Evolutionary conservation across 2,888 invertebrate genomes (phyloP).

Genomic region (Crocallis elinguaria): DNA sequence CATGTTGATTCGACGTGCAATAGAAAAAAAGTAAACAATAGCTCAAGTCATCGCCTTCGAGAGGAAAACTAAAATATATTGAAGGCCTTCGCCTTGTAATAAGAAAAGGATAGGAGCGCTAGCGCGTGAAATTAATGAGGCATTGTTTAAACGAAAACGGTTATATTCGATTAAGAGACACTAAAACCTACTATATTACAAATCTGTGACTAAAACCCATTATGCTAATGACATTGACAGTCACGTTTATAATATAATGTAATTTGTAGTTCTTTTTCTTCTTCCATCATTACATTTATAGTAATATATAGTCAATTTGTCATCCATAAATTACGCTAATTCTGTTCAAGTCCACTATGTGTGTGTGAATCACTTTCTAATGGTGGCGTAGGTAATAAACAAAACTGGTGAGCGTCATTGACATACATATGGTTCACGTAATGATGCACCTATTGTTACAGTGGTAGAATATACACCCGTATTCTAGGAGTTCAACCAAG

Average conservation of each 20-base stretch:
- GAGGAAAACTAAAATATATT: slow-evolving; percentile 9
- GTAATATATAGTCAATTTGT: no score
- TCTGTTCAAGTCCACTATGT: slow-evolving; percentile 33
- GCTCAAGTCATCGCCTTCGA: neutral
- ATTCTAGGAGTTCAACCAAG: slow-evolving; percentile 24
- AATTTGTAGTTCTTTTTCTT: no score
- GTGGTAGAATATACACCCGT: slow-evolving; percentile 8
- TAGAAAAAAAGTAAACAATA: neutral
- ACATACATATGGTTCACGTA: slow-evolving; percentile 64
- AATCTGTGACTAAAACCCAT: neutral
- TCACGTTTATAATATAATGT: neutral
- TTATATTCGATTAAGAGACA: slow-evolving; percentile 28
- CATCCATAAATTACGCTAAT: slow-evolving; percentile 39
- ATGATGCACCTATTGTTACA: slow-evolving; percentile 34
- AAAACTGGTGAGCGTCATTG: slow-evolving; percentile 57
- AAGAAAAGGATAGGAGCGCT: slow-evolving; percentile 41
- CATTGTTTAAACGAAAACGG: slow-evolving; percentile 29
- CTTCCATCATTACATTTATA: neutral
- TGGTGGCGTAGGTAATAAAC: slow-evolving; percentile 27
- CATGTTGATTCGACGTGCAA: no score
- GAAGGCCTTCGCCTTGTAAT: slow-evolving; percentile 36
- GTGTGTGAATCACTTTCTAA: slow-evolving; percentile 45
- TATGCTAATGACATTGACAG: slow-evolving; percentile 23
- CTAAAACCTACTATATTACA: no score
- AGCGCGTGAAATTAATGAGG: slow-evolving; percentile 38